Conservation (phyloP, 2,888 invertebrate species). For the Capitulum mitella region DNA sequence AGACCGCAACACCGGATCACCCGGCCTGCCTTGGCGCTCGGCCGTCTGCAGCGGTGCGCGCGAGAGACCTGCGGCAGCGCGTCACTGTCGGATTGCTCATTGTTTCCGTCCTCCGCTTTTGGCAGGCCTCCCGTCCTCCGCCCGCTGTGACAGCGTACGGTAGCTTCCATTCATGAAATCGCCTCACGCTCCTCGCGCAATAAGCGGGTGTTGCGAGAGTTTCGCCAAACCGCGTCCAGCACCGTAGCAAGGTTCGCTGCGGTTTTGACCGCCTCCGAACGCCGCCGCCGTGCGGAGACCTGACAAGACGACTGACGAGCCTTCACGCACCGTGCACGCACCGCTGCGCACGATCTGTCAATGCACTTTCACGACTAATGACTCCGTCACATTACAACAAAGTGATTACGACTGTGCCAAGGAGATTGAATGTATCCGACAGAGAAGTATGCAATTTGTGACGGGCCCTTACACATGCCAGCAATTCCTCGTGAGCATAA, state of each 20-base stretch:
- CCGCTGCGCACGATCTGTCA: not conserved
- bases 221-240: too few relatives aligned
- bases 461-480: slow-evolving; percentile 12
- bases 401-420: not conserved
- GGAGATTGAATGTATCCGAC: not conserved
- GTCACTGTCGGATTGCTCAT: not conserved
- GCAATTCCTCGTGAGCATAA: not conserved
- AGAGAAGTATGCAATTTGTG: slow-evolving; percentile 14
- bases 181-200: too few relatives aligned
- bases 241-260: too few relatives aligned
- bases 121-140: not conserved
- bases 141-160: too few relatives aligned
- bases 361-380: not conserved
- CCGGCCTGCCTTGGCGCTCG: too few relatives aligned
- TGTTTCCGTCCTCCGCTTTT: not conserved
- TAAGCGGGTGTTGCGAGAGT: too few relatives aligned
- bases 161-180: too few relatives aligned
- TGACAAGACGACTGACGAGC: too few relatives aligned
- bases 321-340: not conserved
- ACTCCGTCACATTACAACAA: not conserved
- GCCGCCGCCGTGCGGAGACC: not conserved
- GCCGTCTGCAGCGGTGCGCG: not conserved
- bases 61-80: not conserved
- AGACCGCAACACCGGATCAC: too few relatives aligned
- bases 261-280: too few relatives aligned